Conservation (phyloP, 2,797 vertebrate genomes). For the Semaprochilodus insignis region DNA sequence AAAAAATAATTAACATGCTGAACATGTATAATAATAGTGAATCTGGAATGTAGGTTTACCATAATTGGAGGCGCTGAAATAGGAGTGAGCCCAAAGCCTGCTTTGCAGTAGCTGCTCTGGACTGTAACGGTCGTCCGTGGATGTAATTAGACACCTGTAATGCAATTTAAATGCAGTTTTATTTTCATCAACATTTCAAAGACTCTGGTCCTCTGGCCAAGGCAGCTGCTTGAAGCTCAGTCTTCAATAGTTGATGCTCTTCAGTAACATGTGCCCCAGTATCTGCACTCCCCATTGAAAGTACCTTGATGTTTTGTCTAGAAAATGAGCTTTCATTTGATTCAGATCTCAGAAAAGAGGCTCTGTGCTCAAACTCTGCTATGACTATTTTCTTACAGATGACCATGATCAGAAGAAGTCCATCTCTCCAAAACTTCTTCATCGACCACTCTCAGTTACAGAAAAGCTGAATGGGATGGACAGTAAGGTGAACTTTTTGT, state of each 20-base stretch:
- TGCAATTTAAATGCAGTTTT: neutral
- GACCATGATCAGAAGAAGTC: constrained; percentile 50
- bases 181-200: constrained; percentile 25
- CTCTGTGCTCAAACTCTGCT: constrained; percentile 33
- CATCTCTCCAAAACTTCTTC: constrained; percentile 58
- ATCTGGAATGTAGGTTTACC: neutral
- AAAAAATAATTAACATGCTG: neutral
- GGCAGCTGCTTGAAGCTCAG: constrained; percentile 45
- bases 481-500: constrained; percentile 23
- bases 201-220: constrained; percentile 30
- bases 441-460: constrained; percentile 42
- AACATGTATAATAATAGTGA: neutral
- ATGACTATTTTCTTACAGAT: constrained; percentile 56
- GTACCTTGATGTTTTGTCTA: constrained; percentile 14
- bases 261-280: constrained; percentile 20
- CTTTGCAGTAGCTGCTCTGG: neutral
- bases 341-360: neutral
- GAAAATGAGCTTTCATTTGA: constrained; percentile 19
- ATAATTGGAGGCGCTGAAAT: neutral
- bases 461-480: constrained; percentile 41
- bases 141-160: neutral
- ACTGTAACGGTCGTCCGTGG: neutral
- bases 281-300: constrained; percentile 44
- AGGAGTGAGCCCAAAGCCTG: neutral
- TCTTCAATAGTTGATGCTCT: constrained; percentile 8